Conservation (phyloP, 2,113 vertebrate genomes). For the Xenopus laevis region DNA sequence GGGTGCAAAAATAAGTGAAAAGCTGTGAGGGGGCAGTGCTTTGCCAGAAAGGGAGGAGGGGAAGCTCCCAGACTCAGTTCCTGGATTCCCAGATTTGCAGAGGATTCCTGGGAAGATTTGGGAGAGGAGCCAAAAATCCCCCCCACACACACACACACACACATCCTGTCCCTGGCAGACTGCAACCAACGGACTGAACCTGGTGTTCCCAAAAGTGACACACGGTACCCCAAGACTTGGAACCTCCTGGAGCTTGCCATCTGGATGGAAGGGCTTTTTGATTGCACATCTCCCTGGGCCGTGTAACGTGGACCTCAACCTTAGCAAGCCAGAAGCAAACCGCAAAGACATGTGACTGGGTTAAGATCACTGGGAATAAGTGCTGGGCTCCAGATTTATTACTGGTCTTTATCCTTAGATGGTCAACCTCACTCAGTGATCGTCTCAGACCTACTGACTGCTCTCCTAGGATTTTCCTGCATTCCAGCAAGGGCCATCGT, state of each 20-base stretch:
- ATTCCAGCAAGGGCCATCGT: too few species aligned
- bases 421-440: too few species aligned
- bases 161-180: conserved; percentile 35
- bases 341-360: too few species aligned
- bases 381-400: too few species aligned
- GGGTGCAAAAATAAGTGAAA: conserved; percentile 36
- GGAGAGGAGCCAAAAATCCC: conserved; percentile 30
- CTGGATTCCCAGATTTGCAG: conserved; percentile 40
- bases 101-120: conserved; percentile 44
- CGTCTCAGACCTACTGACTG: too few species aligned
- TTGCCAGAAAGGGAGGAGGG: conserved; percentile 26
- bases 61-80: conserved; percentile 33
- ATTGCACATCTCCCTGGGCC: neutral
- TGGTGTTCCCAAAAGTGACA: neutral
- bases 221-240: neutral
- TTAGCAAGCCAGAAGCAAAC: too few species aligned
- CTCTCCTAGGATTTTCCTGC: too few species aligned
- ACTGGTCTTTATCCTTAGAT: too few species aligned
- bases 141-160: too few species aligned
- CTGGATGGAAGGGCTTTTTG: neutral
- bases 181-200: neutral
- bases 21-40: conserved; percentile 33
- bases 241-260: neutral
- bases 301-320: neutral
- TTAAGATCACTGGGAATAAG: too few species aligned